Percentiles rank a stretch among this genome's conserved stretches.
Conservation (phyloP, 2,888 invertebrate genomes). For the Brachylomia viminalis region DNA sequence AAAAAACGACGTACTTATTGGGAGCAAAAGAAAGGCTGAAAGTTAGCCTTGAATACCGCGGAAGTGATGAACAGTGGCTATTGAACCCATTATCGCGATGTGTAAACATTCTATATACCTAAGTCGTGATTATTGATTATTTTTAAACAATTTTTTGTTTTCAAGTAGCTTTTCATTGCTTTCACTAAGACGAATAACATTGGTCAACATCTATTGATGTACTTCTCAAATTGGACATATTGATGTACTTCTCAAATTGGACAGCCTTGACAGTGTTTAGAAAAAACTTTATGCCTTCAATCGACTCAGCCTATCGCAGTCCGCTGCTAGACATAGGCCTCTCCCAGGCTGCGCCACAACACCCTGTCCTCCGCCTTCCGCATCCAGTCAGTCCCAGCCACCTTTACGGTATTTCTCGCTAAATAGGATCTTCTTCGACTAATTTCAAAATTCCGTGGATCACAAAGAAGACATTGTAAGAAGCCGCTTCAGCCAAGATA, state of each 20-base stretch:
- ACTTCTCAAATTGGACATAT: not conserved
- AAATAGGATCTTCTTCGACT: not conserved
- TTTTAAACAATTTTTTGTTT: not conserved
- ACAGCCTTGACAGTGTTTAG: not conserved
- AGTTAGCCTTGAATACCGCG: conserved; percentile 16
- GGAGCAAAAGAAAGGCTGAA: conserved; percentile 35
- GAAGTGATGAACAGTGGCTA: conserved; percentile 12
- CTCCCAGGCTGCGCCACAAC: not conserved
- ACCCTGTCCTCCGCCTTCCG: not conserved
- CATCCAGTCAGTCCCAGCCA: not conserved
- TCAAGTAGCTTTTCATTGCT: not conserved
- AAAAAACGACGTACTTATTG: conserved; percentile 16
- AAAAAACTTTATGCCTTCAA: not conserved
- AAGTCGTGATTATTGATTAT: not conserved
- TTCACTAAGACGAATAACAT: not conserved
- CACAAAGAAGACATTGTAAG: not conserved
- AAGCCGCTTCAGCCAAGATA: not conserved
- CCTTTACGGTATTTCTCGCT: not conserved
- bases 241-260: not conserved
- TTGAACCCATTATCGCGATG: conserved; percentile 8
- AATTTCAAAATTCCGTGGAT: not conserved
- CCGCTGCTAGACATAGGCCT: not conserved
- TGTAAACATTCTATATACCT: conserved; percentile 1
- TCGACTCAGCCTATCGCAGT: not conserved
- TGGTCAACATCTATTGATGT: not conserved